Conservation (phyloP, 2,888 invertebrate species). For the Caenorhabditis macrosperma region DNA sequence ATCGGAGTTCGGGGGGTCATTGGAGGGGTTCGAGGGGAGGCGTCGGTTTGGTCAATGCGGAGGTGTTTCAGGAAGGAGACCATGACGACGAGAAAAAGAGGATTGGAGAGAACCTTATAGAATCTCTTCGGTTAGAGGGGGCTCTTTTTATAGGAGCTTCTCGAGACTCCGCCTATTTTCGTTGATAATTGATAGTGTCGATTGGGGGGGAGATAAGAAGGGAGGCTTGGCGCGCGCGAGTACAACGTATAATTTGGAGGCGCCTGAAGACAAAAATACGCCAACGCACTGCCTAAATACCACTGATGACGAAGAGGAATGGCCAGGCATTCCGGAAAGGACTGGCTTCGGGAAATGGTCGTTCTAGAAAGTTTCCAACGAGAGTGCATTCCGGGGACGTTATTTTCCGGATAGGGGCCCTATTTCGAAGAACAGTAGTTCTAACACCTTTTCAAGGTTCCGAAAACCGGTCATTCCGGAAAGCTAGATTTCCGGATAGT, state of each 20-base stretch:
- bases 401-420: no score
- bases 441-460: no score
- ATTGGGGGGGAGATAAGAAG: background rate
- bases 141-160: background rate
- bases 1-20: slow-evolving; percentile 62
- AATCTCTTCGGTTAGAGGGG: background rate
- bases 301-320: background rate
- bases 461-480: no score
- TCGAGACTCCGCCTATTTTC: slow-evolving; percentile 22
- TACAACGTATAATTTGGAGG: background rate
- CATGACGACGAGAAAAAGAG: slow-evolving; percentile 37
- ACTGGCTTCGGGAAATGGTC: no score
- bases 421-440: no score
- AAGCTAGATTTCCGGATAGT: no score
- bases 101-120: background rate
- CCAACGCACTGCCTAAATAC: slow-evolving; percentile 8
- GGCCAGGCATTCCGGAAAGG: no score
- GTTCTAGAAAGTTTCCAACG: no score
- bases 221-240: background rate
- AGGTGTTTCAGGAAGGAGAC: slow-evolving; percentile 63
- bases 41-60: slow-evolving; percentile 60
- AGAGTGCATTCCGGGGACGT: no score
- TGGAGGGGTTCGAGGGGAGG: slow-evolving; percentile 56
- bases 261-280: slow-evolving; percentile 3
- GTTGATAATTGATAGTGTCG: slow-evolving; percentile 14